Evolutionary conservation across 2,888 invertebrate species (phyloP).

Genomic region (Lycia hirtaria): DNA sequence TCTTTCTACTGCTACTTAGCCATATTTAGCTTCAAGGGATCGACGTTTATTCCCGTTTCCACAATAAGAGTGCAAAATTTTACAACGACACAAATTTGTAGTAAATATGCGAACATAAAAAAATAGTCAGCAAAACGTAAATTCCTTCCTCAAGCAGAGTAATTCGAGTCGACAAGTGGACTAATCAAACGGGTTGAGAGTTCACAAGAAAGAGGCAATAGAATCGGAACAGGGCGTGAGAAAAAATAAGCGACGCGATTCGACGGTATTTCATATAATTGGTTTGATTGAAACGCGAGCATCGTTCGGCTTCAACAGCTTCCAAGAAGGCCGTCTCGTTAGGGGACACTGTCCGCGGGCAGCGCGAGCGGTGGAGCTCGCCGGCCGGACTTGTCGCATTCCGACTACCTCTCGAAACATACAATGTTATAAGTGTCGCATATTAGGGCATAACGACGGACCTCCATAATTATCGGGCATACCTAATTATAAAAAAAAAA

Average conservation of each 20-base stretch:
- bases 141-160: neutral
- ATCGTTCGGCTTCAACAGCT: conserved; percentile 59
- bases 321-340: conserved; percentile 77
- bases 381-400: conserved; percentile 55
- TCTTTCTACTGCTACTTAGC: neutral
- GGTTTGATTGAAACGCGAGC: conserved; percentile 82
- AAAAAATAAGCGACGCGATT: conserved; percentile 58
- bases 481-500: no score
- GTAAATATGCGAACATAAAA: no score
- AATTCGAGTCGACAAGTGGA: neutral
- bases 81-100: no score
- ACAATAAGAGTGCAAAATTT: no score
- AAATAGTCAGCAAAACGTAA: neutral
- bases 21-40: no score
- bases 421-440: neutral
- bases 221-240: conserved; percentile 36
- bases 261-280: conserved; percentile 67
- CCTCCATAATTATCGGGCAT: no score
- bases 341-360: conserved; percentile 71
- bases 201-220: conserved; percentile 13
- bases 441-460: neutral
- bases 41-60: no score
- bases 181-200: conserved; percentile 5
- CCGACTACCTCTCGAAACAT: conserved; percentile 17
- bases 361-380: no score